Evolutionary conservation across 2,797 vertebrate genomes (phyloP), one percentile per base, ranked within the genome.

Genomic region (Channa striata): DNA sequence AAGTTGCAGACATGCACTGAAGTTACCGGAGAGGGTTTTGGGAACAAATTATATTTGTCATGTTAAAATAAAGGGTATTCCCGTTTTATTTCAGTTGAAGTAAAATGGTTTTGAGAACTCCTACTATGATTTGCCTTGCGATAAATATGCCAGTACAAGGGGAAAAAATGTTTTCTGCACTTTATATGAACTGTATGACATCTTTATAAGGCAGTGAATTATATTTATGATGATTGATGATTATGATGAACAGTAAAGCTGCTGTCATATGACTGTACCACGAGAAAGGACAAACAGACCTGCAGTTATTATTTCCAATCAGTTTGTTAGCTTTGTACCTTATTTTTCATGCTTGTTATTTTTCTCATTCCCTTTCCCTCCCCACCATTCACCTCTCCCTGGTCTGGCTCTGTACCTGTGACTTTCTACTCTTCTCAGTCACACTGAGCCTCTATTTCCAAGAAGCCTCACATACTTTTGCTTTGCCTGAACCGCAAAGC

Each of bases 381-480:
- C 65, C 59, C 76, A 30, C 61, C 72, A 64, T 57, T 44, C 57
- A 9, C 37, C 56, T 8, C 64, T 58, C 46, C 33, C 34, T 75
- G 33, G 6, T 0, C 43, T 63, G 40, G 2, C 70, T 65, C 59
- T 74, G 54, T 90, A 89, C 89, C 87, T 92, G 82, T 34, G 57
- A 79, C 76, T 84, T 83, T 89, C 88, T 90, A 71, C 81, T 88
- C 76, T 84, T 83, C 77, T 65, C 75, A 68, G 59, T 83, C 69
- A 77, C 80, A 68, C 77, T 13, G 71, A 85, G 59, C 77, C 67
- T 74, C 68, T 52, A 66, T 71, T 74, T 87, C 85, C 87, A 65
- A 71, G 76, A 77, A 79, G 67, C 72, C 74, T 75, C 40, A 19
- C 68, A 87, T 86, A 84, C 85, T 84, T 83, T 71, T 78, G 77